phyloP scores from a whole-genome alignment of 2,888 invertebrate genomes.

The Orchesella flavescens region DNA sequence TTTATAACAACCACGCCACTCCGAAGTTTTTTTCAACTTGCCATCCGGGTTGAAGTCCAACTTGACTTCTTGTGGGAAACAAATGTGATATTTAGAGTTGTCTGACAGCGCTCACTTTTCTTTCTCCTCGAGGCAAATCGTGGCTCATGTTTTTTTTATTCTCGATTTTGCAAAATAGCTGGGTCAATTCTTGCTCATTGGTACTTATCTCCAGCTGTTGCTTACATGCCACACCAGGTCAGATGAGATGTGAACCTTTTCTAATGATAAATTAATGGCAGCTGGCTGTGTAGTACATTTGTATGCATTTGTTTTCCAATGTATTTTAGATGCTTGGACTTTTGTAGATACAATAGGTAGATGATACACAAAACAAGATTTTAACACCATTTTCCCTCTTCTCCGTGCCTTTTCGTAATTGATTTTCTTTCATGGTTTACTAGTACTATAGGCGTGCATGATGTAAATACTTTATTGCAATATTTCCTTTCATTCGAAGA shows the following conservation, averaged over 20 bases:
- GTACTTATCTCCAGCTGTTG: constrained; percentile 59
- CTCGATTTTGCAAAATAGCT: constrained; percentile 47
- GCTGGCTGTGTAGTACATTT: background rate
- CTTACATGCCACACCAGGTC: constrained; percentile 21
- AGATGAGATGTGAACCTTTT: constrained; percentile 21
- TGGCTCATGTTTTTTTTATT: constrained; percentile 41
- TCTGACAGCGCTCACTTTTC: constrained; percentile 48
- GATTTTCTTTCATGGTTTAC: background rate
- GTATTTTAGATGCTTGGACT: background rate
- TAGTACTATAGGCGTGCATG: too few relatives aligned
- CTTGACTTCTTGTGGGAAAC: constrained; percentile 50
- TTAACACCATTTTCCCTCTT: background rate
- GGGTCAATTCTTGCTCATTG: constrained; percentile 56
- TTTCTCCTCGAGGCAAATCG: constrained; percentile 58
- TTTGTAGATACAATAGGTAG: background rate
- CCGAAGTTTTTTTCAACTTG: constrained; percentile 26
- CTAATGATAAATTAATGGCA: constrained; percentile 9
- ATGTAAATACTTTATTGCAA: too few relatives aligned
- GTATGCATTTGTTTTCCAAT: background rate
- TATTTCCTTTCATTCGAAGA: too few relatives aligned
- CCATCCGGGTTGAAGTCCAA: constrained; percentile 62
- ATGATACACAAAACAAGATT: background rate
- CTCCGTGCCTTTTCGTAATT: background rate
- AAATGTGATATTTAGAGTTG: constrained; percentile 51
- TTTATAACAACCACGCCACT: constrained; percentile 53